Percentiles rank a stretch among this genome's conserved stretches.
phyloP scores from a whole-genome alignment of 2,888 invertebrate species.

The Heliconius charithonia region DNA sequence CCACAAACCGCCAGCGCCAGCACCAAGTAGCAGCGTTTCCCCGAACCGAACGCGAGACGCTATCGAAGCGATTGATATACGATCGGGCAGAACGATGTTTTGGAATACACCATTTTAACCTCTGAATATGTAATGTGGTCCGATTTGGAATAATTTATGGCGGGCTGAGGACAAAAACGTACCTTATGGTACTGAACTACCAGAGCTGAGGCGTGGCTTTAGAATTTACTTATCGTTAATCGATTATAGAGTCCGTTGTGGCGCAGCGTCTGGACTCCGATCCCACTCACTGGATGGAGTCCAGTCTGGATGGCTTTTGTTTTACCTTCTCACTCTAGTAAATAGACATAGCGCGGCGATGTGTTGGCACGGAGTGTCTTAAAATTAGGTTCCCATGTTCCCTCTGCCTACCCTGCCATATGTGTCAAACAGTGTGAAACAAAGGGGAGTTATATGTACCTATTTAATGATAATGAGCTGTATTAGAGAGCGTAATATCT shows the following conservation, averaged over 20 bases:
- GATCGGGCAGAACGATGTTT: slow-evolving; percentile 74
- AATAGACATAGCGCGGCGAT: not conserved
- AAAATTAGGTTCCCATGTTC: not conserved
- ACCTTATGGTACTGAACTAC: slow-evolving; percentile 51
- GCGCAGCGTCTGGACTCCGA: not conserved
- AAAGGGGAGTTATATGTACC: no score
- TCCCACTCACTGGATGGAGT: not conserved
- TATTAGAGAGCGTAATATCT: no score
- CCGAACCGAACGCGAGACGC: slow-evolving; percentile 67
- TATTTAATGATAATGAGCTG: no score
- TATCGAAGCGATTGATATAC: slow-evolving; percentile 81
- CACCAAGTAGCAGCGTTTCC: slow-evolving; percentile 69
- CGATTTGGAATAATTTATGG: slow-evolving; percentile 81
- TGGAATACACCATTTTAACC: slow-evolving; percentile 74
- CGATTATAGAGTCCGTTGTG: not conserved
- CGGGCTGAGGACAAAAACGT: slow-evolving; percentile 77
- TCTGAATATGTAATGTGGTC: slow-evolving; percentile 82
- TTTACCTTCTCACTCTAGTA: no score
- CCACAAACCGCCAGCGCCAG: slow-evolving; percentile 71
- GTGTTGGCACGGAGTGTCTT: not conserved
- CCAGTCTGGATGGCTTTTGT: no score
- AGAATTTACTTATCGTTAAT: slow-evolving; percentile 10
- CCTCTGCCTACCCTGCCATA: no score
- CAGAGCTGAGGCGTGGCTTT: not conserved
- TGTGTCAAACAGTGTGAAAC: no score